These are phyloP conservation scores for Cyclura pinguis DNA, from an alignment of 2,797 vertebrate species.

Conservation along the genomic window DNA sequence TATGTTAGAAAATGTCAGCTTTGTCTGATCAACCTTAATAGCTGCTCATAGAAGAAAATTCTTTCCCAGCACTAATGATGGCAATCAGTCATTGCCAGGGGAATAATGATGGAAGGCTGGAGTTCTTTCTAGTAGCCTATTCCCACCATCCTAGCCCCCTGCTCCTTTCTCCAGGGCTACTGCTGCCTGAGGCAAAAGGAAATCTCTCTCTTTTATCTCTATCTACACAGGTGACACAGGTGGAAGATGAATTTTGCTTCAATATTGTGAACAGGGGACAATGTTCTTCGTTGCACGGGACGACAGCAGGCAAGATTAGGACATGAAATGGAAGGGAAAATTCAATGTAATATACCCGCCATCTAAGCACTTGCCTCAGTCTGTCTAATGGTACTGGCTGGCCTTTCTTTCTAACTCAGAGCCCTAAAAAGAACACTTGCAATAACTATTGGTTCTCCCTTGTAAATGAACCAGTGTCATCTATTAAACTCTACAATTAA, in stretches of 20 bases:
- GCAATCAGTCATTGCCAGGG: neutral
- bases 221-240: too few relatives aligned
- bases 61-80: neutral
- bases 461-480: too few relatives aligned
- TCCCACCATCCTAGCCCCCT: neutral
- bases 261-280: neutral
- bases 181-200: neutral
- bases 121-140: neutral
- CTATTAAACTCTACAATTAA: too few relatives aligned
- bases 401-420: neutral
- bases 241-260: neutral
- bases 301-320: neutral
- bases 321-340: neutral
- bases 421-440: too few relatives aligned
- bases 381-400: neutral
- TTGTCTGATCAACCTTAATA: neutral
- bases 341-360: neutral
- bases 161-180: neutral
- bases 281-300: neutral
- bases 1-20: neutral
- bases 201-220: too few relatives aligned
- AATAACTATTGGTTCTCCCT: too few relatives aligned
- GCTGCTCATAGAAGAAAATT: neutral
- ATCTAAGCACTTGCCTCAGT: neutral
- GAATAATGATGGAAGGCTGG: neutral